phyloP scores from a whole-genome alignment of 2,113 vertebrate genomes.

The Rhea pennata region DNA sequence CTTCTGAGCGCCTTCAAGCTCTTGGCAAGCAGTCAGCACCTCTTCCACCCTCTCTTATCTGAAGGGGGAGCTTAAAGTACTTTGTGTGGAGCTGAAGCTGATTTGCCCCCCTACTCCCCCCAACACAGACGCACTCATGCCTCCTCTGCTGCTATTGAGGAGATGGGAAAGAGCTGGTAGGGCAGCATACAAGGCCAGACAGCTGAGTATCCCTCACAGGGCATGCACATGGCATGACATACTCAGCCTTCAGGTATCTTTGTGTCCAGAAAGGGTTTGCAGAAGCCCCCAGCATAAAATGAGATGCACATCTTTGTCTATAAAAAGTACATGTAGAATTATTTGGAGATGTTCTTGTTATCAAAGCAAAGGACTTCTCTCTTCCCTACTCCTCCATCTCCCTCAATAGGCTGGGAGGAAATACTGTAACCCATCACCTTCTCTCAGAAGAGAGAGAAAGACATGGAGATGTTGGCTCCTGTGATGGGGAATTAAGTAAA shows the following conservation, averaged over 20 bases:
- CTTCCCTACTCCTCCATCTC: neutral
- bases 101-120: fast-evolving
- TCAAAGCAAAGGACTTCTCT: neutral
- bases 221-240: fast-evolving
- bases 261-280: neutral
- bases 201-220: neutral
- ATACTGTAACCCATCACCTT: neutral
- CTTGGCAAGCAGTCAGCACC: neutral
- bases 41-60: neutral
- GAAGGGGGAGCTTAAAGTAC: neutral
- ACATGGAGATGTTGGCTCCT: neutral
- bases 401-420: neutral
- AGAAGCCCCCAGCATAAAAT: neutral
- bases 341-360: neutral
- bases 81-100: neutral
- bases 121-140: too few species aligned
- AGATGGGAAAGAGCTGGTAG: neutral
- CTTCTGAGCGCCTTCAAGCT: neutral
- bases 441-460: neutral
- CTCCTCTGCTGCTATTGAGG: neutral
- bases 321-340: neutral
- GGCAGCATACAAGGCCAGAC: neutral
- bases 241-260: neutral
- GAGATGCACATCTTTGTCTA: fast-evolving
- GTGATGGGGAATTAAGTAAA: neutral